Base-by-base conservation (phyloP, 23 tunicate species). In the Clavelina lepadiformis region DNA sequence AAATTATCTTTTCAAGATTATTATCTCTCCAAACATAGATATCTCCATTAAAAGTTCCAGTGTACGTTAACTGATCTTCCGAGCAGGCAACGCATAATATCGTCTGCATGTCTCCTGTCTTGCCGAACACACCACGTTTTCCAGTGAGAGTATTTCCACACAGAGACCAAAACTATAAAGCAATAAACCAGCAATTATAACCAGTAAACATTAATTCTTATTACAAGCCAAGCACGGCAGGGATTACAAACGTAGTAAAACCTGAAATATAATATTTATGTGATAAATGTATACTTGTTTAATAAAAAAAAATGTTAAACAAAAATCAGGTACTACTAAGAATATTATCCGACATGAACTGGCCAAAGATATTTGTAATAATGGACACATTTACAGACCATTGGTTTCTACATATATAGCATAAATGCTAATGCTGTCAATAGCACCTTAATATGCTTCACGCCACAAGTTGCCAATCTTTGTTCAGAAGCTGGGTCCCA, bases 381-480 rank as follows among this genome's bases (percentile, higher is more conserved):
- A n/a, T n/a, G n/a, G n/a, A n/a, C n/a, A n/a, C n/a, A n/a, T n/a
- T n/a, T n/a, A n/a, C n/a, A n/a, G n/a, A n/a, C n/a, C n/a, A n/a
- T n/a, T n/a, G n/a, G n/a, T n/a, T n/a, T n/a, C n/a, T n/a, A n/a
- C n/a, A n/a, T n/a, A n/a, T n/a, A n/a, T n/a, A n/a, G n/a, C n/a
- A n/a, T n/a, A n/a, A n/a, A n/a, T n/a, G n/a, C n/a, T n/a, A n/a
- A n/a, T n/a, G n/a, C n/a, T n/a, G n/a, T n/a, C n/a, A n/a, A n/a
- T n/a, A n/a, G n/a, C n/a, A 86, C 87, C 72, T 94, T 94, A 32
- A 94, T 86, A 36, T 80, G 91, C 56, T 94, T 94, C 32, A 94
- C 99, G 13, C 99, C 99, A 59, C 94, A 89, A 7, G 91, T 86
- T 1, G 80, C 91, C 31, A 94, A 58, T 24, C 51, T 69, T 13